Evolutionary conservation across 1,140 invertebrate species (phyloP), one percentile per base, ranked within the genome.

Genomic region (Mercenaria mercenaria): DNA sequence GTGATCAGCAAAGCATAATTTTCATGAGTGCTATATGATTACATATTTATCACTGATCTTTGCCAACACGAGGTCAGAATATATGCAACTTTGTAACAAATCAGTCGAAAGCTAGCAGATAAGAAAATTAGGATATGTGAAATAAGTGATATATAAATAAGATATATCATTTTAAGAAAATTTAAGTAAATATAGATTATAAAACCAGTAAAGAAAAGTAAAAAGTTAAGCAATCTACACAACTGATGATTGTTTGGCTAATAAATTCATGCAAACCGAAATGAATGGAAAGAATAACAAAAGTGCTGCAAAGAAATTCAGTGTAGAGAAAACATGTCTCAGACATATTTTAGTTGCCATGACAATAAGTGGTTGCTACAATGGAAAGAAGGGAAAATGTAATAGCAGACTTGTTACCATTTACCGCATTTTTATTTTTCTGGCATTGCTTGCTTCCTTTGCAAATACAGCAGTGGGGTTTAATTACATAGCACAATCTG

Each of bases 311-410:
- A 64, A 4, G 2, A 81, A 8, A 6, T 29, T 37, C 34, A 50
- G 50, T 3, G 23, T 81, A 37, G 20, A 61, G 50, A 61, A 34
- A 37, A 26, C 29, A 15, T 81, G 79, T 81, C 50, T 81, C 2
- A 81, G 61, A 26, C 79, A 56, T 41, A 61, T 81, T 41, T 23
- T 81, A 23, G 1, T 81, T n/a, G 29, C 32, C n/a, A 59, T 81
- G 50, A 64, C 52, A 81, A 34, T 81, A 10, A 52, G 23, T 64
- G 79, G 79, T 37, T 41, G 32, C 32, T 61, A 81, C n/a, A 81
- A 61, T 34, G 15, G 20, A 3, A 23, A 61, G 18, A 39, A 59
- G 1, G 23, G 79, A 61, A 39, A 1, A 81, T 8, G 11, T 8
- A 4, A 29, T 18, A n/a, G 52, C 23, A 61, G 2, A 26, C 32